These are phyloP conservation scores for Tipula lateralis DNA, from an alignment of 2,888 invertebrate species.

Conservation along the genomic window DNA sequence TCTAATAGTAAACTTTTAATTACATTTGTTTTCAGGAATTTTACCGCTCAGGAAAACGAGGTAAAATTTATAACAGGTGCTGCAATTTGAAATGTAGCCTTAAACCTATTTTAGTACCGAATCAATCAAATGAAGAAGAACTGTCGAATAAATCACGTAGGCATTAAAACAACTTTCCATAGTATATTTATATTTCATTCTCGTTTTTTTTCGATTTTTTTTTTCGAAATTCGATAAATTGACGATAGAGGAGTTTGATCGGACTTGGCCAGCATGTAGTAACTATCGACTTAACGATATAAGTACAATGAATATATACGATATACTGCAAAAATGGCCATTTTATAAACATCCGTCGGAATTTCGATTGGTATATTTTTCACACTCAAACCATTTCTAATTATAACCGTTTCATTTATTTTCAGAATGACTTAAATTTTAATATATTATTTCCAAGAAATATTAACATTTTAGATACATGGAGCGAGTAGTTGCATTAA, in stretches of 20 bases:
- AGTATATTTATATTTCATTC: too few relatives aligned
- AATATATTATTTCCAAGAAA: not conserved
- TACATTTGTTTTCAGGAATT: not conserved
- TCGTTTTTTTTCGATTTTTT: too few relatives aligned
- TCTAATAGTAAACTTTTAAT: not conserved
- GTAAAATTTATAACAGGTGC: not conserved
- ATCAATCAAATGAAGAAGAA: not conserved
- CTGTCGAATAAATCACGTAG: too few relatives aligned
- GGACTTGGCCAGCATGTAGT: not conserved
- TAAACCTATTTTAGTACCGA: not conserved
- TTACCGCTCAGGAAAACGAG: not conserved
- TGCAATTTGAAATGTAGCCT: not conserved
- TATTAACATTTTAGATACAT: not conserved
- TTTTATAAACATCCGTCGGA: not conserved
- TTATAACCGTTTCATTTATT: not conserved
- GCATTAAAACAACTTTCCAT: too few relatives aligned
- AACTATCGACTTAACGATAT: not conserved
- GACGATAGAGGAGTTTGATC: not conserved
- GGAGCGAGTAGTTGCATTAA: not conserved
- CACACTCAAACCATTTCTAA: not conserved
- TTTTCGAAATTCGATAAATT: not conserved
- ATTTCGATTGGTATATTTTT: not conserved
- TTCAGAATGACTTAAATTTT: not conserved
- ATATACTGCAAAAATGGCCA: not conserved
- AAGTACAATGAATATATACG: not conserved